Evolutionary conservation across 1,140 invertebrate species (phyloP).

Genomic region (Parasteatoda tepidariorum): DNA sequence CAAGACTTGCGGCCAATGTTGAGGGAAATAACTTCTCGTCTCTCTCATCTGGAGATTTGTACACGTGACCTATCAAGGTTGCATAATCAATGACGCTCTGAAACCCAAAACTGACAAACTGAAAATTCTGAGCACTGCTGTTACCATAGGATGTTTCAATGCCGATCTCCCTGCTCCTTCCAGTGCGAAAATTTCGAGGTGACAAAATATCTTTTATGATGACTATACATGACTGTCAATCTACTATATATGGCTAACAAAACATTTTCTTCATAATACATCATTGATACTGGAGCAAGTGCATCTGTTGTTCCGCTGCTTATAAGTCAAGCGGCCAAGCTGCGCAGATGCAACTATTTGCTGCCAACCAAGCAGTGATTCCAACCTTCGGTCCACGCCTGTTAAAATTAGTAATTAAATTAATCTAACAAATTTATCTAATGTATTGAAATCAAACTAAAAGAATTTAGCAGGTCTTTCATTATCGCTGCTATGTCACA

Average conservation of each 20-base stretch:
- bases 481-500: constrained; percentile 14
- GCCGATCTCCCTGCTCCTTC: constrained; percentile 2
- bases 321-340: neutral
- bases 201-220: too few relatives aligned
- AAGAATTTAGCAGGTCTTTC: constrained; percentile 29
- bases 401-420: constrained; percentile 25
- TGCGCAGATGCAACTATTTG: constrained; percentile 13
- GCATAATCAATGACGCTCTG: neutral
- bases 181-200: neutral
- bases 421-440: too few relatives aligned
- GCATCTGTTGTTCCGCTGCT: constrained; percentile 24
- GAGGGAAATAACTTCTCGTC: neutral
- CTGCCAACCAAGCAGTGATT: constrained; percentile 37
- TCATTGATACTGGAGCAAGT: constrained; percentile 52
- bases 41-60: neutral
- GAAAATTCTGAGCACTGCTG: constrained; percentile 8
- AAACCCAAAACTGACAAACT: constrained; percentile 65
- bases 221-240: too few relatives aligned
- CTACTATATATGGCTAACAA: constrained; percentile 29
- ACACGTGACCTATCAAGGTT: neutral
- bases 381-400: neutral
- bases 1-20: neutral
- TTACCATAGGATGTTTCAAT: constrained; percentile 47
- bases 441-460: too few relatives aligned
- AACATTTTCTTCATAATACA: constrained; percentile 11